Conservation (phyloP, 2,888 invertebrate genomes). For the Malachius bipustulatus region DNA sequence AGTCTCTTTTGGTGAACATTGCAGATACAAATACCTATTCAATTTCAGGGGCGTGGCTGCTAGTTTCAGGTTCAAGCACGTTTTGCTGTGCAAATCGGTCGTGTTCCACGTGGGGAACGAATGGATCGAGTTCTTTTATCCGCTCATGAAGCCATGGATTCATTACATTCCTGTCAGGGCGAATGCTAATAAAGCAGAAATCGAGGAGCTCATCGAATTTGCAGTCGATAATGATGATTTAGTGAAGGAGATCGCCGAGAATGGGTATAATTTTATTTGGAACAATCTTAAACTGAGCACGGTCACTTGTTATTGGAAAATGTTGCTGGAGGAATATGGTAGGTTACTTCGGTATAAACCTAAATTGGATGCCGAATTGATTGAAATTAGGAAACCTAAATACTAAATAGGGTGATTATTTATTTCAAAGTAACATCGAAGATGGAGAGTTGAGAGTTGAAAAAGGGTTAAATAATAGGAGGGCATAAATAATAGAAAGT, state of each 20-base stretch:
- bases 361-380: slow-evolving; percentile 44
- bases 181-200: slow-evolving; percentile 52
- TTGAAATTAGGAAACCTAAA: slow-evolving; percentile 37
- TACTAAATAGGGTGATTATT: too few species aligned
- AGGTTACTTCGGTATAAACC: slow-evolving; percentile 60
- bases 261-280: slow-evolving; percentile 75
- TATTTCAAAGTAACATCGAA: too few species aligned
- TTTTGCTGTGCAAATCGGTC: slow-evolving; percentile 83
- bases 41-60: slow-evolving; percentile 96
- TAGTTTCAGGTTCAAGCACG: slow-evolving; percentile 91
- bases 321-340: slow-evolving; percentile 60
- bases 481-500: too few species aligned
- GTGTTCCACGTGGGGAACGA: slow-evolving; percentile 91
- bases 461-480: too few species aligned
- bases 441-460: too few species aligned
- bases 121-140: slow-evolving; percentile 93
- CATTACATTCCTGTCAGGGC: slow-evolving; percentile 80
- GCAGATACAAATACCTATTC: slow-evolving; percentile 85
- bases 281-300: slow-evolving; percentile 71
- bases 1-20: slow-evolving; percentile 82
- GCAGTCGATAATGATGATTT: slow-evolving; percentile 62
- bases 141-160: slow-evolving; percentile 82
- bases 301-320: slow-evolving; percentile 78
- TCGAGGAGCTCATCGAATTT: slow-evolving; percentile 63
- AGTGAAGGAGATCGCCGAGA: slow-evolving; percentile 64